Evolutionary conservation across 2,113 vertebrate genomes (phyloP).

Genomic region (Serinus canaria): DNA sequence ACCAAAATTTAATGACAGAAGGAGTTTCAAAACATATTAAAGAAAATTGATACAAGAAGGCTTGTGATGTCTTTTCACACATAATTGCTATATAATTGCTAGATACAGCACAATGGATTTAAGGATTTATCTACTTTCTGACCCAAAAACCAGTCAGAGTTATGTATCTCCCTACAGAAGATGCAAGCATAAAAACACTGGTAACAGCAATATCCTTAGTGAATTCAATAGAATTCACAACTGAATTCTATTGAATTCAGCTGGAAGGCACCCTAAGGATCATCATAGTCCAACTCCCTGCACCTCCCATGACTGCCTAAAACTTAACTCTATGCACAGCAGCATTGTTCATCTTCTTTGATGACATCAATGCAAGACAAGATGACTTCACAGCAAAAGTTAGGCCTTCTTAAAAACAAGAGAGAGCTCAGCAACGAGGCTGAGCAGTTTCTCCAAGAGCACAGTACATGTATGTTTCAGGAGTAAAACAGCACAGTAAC

Average conservation of each 20-base stretch:
- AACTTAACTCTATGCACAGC: neutral
- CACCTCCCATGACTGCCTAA: neutral
- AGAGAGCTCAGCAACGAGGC: neutral
- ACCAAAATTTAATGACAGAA: neutral
- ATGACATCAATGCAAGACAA: neutral
- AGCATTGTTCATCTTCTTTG: neutral
- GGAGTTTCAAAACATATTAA: neutral
- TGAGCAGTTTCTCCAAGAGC: neutral
- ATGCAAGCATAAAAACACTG: neutral
- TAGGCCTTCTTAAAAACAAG: neutral
- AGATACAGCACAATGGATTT: neutral
- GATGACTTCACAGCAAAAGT: neutral
- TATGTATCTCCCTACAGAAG: neutral
- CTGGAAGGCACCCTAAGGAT: neutral
- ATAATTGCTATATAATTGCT: neutral
- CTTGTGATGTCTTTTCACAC: neutral
- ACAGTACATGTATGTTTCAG: fast-evolving
- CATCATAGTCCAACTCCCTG: too few relatives aligned
- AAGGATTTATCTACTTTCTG: neutral
- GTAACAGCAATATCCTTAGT: neutral
- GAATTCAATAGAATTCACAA: neutral
- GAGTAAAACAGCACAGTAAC: neutral
- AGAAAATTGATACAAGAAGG: neutral
- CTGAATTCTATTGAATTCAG: too few relatives aligned
- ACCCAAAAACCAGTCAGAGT: neutral